Base-by-base conservation (phyloP, 2,113 vertebrate genomes). In the Cryptotis parvus region DNA sequence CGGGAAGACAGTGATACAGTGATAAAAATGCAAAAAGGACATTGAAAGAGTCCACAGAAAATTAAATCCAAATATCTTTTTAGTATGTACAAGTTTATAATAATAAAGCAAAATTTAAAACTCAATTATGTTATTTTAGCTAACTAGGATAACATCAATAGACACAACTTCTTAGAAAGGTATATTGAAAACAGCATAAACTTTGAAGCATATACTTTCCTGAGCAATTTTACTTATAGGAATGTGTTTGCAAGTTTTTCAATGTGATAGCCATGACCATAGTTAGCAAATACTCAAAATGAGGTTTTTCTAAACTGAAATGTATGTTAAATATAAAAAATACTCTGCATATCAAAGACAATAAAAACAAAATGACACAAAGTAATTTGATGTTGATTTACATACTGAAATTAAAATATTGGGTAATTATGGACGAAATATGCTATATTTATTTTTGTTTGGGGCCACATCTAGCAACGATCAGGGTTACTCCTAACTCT, bases 71-170 rank as follows among this genome's bases (percentile, higher is more conserved):
- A 85, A 76, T 58, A 69, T 9, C 27, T 43, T 89, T 49, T 82
- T 35, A 86, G 61, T 39, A 37, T 61, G 33, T n/a, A 16, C 58
- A 69, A 31, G 1, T 22, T 86, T 55, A 22, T n/a, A 66, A 10
- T 82, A 72, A 89, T 76, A 63, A 43, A 80, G 26, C 41, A 92
- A 70, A 65, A 82, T 92, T 33, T n/a, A 72, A 92, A 85, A 72
- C 41, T 89, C 80, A 65, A 15, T 52, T 15, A 24, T 69, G 52
- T 80, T 70, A 81, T 90, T 63, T 84, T 26, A 70, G 65, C 63
- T 69, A 16, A 55, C 68, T 61, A 89, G 31, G 66, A 58, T 20
- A 79, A 35, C 26, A 8, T 74, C 73, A 73, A 66, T 18, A 74
- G 41, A 26, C 37, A 27, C 66, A 84, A 49, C 35, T 84, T 91